Evolutionary conservation across 2,888 invertebrate genomes (phyloP).

Genomic region (Ceriagrion tenellum): DNA sequence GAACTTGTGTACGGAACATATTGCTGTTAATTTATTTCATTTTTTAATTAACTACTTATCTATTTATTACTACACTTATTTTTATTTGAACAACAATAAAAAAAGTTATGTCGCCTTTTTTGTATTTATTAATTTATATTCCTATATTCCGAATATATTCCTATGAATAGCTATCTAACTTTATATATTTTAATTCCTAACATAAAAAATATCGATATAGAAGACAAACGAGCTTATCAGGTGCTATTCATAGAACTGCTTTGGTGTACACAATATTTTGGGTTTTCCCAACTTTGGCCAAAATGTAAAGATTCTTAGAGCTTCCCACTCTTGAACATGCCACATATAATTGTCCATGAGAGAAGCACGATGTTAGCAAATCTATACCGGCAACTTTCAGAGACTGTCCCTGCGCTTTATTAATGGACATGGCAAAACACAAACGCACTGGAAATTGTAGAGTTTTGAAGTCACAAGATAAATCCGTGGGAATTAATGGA

Average conservation of each 20-base stretch:
- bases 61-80: too few species aligned
- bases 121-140: too few species aligned
- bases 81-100: too few species aligned
- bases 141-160: too few species aligned
- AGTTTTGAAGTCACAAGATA: too few species aligned
- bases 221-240: neutral
- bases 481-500: constrained; percentile 6
- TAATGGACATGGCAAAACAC: neutral
- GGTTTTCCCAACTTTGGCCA: neutral
- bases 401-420: constrained; percentile 39
- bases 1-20: too few species aligned
- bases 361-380: constrained; percentile 2
- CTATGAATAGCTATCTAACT: too few species aligned
- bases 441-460: neutral
- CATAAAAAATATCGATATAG: neutral
- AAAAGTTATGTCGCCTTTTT: too few species aligned
- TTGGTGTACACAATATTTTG: neutral
- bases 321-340: constrained; percentile 14
- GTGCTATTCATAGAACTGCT: neutral
- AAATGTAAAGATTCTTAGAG: neutral
- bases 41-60: too few species aligned
- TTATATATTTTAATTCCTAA: too few species aligned
- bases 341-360: constrained; percentile 35
- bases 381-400: constrained; percentile 29
- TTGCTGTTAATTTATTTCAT: too few species aligned